phyloP scores from a whole-genome alignment of 2,888 invertebrate species.

The Flexamia atlantica region DNA sequence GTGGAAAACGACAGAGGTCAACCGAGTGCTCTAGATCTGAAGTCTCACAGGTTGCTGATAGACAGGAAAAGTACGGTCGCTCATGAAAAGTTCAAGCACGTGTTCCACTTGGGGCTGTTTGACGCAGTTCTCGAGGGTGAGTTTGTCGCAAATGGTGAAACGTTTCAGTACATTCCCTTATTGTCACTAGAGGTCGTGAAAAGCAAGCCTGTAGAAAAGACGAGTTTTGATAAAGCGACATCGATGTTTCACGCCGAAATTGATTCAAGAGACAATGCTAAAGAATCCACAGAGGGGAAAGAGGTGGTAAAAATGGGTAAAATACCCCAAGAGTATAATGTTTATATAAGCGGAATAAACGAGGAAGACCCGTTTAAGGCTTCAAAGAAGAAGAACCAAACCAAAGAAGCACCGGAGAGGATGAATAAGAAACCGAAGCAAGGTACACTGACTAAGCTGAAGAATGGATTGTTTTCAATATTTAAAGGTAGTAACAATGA shows the following conservation, averaged over 20 bases:
- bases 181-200: slow-evolving; percentile 13
- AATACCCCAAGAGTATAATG: neutral
- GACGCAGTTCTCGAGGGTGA: slow-evolving; percentile 16
- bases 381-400: no score
- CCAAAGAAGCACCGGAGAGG: neutral
- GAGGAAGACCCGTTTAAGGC: no score
- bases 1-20: neutral
- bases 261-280: neutral
- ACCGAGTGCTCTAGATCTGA: neutral
- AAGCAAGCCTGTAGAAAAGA: neutral
- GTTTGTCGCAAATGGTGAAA: slow-evolving; percentile 1
- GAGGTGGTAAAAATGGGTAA: neutral
- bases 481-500: neutral
- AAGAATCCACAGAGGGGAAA: neutral
- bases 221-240: neutral
- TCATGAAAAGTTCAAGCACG: neutral
- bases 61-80: neutral
- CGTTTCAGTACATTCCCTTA: neutral
- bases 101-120: neutral
- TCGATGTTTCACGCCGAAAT: neutral
- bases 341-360: no score
- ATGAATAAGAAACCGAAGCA: neutral
- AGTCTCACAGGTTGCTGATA: neutral
- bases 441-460: neutral
- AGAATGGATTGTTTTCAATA: neutral